Evolutionary conservation across 2,888 invertebrate genomes (phyloP), one percentile per base, ranked within the genome.

Genomic region (Hirtodrosophila confusa): DNA sequence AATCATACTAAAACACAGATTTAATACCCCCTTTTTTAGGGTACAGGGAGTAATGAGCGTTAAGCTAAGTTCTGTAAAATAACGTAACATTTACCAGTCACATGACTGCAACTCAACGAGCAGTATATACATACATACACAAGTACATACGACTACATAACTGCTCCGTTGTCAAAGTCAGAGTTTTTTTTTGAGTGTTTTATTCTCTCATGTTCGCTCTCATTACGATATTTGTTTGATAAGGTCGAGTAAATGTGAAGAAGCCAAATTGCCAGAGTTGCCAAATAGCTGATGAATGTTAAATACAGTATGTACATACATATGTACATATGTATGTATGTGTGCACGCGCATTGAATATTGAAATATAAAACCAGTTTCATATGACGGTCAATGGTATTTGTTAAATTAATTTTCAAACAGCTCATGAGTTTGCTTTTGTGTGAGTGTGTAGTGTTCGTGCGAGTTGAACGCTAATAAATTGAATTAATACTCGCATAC

Each of bases 321-420:
- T 31, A 24, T 40, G 35, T 50, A 27, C 37, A 10, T 56, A n/a
- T 23, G 10, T 54, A 17, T 44, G 12, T 50, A n/a, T 63, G 7
- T 27, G 33, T 60, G 27, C 61, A 73, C 65, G 75, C 65, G 73
- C 61, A 57, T 27, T 65, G 70, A 65, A 75, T 75, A 79, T 83
- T 77, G 68, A 80, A 70, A 83, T 83, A 68, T 69, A 76, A 82
- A 82, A 82, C 82, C 78, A 75, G 82, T 82, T 82, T 84, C 54
- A 53, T 63, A 77, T 86, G 86, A 67, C 75, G 77, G 82, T 75
- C 84, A 84, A 68, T 67, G 62, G 58, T 67, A 43, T 69, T 76
- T 72, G 66, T 64, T 65, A 37, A 68, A 68, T 54, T 45, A 31
- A 69, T 69, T 58, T 54, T 62, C 31, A 63, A 64, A 63, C 53